A percentile compares a stretch with the other conserved stretches of the same genome.
phyloP scores from a whole-genome alignment of 2,797 vertebrate genomes.

The Bovichtus diacanthus region DNA sequence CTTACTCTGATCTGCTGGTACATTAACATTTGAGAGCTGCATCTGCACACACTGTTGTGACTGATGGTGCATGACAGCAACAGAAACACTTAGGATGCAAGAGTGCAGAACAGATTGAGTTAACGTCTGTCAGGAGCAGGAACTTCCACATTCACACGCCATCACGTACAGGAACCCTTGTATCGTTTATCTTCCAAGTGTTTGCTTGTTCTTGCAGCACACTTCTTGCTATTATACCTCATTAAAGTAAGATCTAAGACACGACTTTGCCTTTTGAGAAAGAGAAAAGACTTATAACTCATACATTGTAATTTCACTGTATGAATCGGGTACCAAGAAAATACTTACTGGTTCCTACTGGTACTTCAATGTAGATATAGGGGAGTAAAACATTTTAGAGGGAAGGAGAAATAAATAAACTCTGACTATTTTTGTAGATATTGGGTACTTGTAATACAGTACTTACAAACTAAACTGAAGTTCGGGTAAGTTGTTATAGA shows the following conservation, averaged over 20 bases:
- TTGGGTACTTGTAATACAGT: too few species aligned
- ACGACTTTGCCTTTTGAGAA: neutral
- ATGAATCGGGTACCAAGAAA: neutral
- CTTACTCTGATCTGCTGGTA: constrained; percentile 28
- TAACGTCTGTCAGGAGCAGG: constrained; percentile 35
- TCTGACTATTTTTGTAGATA: too few species aligned
- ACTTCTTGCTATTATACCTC: neutral
- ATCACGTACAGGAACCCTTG: neutral
- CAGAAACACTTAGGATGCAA: constrained; percentile 38
- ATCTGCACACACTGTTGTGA: constrained; percentile 8
- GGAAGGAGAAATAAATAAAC: neutral
- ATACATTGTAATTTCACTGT: neutral
- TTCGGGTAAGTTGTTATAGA: neutral
- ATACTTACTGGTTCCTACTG: neutral
- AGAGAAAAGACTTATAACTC: neutral
- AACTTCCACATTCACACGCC: constrained; percentile 2
- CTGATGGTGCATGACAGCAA: constrained; percentile 34
- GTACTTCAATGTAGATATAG: neutral
- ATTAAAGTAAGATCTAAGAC: neutral
- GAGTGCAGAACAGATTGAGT: constrained; percentile 55
- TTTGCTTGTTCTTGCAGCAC: constrained; percentile 1
- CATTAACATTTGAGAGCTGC: constrained; percentile 44
- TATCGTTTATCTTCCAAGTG: constrained; percentile 29
- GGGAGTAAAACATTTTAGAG: neutral
- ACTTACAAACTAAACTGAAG: too few species aligned